Percentiles rank a stretch among this genome's conserved stretches.
Conservation (phyloP, 2,113 vertebrate genomes). For the Cyphomyrus plagiostoma region DNA sequence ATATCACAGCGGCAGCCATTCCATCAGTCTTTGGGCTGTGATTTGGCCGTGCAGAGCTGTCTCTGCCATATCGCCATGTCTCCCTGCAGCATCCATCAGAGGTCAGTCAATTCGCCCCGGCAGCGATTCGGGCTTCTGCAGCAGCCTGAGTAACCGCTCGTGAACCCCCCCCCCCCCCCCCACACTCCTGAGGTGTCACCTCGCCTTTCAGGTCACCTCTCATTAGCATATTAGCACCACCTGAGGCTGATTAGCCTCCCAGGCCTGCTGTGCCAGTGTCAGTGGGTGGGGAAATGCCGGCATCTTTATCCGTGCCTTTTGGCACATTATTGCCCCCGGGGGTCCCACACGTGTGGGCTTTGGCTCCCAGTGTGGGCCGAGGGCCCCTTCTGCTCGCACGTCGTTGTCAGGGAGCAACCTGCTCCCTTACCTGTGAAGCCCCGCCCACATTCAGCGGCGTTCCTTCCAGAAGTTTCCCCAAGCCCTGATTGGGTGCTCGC, state of each 20-base stretch:
- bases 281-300: neutral
- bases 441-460: neutral
- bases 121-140: neutral
- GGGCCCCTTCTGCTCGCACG: slow-evolving; percentile 7
- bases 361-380: neutral
- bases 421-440: neutral
- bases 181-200: neutral
- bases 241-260: neutral
- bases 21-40: slow-evolving; percentile 1
- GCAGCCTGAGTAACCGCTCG: neutral
- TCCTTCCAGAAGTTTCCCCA: neutral
- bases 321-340: neutral
- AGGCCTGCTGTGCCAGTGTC: neutral
- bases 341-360: neutral
- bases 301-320: slow-evolving; percentile 10
- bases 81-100: neutral
- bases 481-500: neutral
- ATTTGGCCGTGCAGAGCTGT: neutral
- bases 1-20: neutral
- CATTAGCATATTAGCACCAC: neutral
- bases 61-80: neutral
- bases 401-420: neutral
- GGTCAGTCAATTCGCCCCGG: neutral
- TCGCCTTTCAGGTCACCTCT: neutral
- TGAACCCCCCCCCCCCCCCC: neutral